Conservation (phyloP, 2,797 vertebrate species). For the Cirrhinus mrigala region DNA sequence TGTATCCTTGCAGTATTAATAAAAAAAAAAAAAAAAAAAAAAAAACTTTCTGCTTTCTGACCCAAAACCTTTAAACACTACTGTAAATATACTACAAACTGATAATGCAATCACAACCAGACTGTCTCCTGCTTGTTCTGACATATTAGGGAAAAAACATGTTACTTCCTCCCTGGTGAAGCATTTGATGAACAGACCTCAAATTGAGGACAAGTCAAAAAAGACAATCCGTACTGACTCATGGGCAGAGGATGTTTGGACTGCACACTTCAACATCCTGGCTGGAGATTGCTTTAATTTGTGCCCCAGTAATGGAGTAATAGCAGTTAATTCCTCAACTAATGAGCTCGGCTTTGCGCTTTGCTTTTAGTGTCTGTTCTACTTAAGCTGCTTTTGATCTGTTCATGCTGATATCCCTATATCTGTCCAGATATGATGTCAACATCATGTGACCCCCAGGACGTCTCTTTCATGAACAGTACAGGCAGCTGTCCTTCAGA, state of each 20-base stretch:
- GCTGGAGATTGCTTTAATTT: conserved; percentile 79
- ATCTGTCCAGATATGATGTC: conserved; percentile 29
- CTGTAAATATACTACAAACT: neutral
- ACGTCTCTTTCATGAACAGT: conserved; percentile 21
- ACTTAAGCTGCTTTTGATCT: conserved; percentile 30
- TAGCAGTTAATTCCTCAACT: conserved; percentile 60
- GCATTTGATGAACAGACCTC: neutral
- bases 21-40: too few species aligned
- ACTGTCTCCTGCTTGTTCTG: neutral
- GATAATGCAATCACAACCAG: neutral
- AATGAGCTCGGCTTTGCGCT: conserved; percentile 58
- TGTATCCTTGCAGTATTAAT: too few species aligned
- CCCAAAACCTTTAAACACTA: neutral
- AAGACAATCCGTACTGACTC: conserved; percentile 67
- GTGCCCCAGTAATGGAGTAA: conserved; percentile 61
- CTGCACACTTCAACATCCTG: conserved; percentile 74
- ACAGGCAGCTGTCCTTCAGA: conserved; percentile 4
- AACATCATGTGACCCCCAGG: conserved; percentile 28
- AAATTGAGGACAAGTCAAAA: neutral
- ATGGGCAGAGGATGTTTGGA: conserved; percentile 70
- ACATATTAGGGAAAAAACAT: neutral
- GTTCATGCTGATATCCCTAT: conserved; percentile 38
- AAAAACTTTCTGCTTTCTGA: too few species aligned
- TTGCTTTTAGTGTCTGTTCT: conserved; percentile 40
- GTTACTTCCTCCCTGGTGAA: neutral